Evolutionary conservation across 2,888 invertebrate genomes (phyloP), one percentile per base, ranked within the genome.

Genomic region (Coleophora deauratella): DNA sequence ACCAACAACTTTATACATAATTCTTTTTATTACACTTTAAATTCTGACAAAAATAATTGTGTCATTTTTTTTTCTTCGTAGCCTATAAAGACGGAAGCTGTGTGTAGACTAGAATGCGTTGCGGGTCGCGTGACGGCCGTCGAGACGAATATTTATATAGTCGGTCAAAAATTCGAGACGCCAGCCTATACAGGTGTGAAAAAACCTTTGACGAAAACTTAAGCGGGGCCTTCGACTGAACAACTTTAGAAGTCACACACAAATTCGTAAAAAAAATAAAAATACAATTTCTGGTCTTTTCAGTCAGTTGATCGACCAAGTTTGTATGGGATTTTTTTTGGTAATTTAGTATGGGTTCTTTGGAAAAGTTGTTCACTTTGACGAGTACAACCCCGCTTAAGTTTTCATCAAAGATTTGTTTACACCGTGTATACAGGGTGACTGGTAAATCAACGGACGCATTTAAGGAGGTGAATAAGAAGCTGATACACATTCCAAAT

Each of bases 21-120:
- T 59, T 49, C 42, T 42, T 46, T 49, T 47, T 50, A 42, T 51
- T 53, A 53, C 61, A 43, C n/a, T 21, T 21, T 4, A 21, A 21
- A 21, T 21, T 47, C 44, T 64, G 66, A 66, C 65, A 75, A 76
- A 76, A 74, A 74, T 74, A 73, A 73, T 55, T 66, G 64, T 59
- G 59, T 63, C 49, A 35, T 53, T 54, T 45, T 50, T 51, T 53
- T 49, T 52, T 55, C 47, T 50, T 49, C 45, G 45, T 70, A 66
- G 62, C 28, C 28, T 37, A 39, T 36, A 28, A 59, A 71, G 75
- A 78, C 77, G 76, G 76, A 76, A 74, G 73, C 70, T 52, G 69
- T 65, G 66, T 54, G 57, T 66, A 72, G 75, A 77, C 77, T 79
- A 79, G 77, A 77, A 55, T 54, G 51, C 50, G 46, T 54, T 42